Evolutionary conservation across 2,797 vertebrate species (phyloP).

Genomic region (Betta splendens): DNA sequence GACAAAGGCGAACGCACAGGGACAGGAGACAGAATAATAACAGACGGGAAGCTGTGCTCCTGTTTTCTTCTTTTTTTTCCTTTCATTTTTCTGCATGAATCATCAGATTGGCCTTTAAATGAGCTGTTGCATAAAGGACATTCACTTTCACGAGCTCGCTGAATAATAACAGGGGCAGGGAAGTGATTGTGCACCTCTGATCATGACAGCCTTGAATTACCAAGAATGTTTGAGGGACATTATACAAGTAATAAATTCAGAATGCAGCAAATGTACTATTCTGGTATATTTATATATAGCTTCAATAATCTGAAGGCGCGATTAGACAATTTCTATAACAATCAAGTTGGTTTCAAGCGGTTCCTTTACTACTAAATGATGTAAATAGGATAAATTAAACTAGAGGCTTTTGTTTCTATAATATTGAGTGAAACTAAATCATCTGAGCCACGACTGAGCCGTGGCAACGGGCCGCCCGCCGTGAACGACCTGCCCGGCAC

Average conservation of each 20-base stretch:
- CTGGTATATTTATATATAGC: constrained; percentile 15
- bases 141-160: constrained; percentile 53
- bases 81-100: constrained; percentile 36
- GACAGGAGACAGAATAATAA: constrained; percentile 7
- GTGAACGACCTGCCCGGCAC: not conserved
- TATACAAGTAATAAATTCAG: constrained; percentile 19
- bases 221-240: constrained; percentile 21
- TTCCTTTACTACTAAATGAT: not conserved
- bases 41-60: constrained; percentile 2
- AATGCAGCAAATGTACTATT: constrained; percentile 3
- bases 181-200: constrained; percentile 28
- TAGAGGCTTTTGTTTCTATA: not conserved
- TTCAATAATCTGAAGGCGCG: constrained; percentile 13
- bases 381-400: not conserved
- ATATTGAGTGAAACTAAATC: too few species aligned
- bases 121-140: constrained; percentile 66
- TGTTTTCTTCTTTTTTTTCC: constrained; percentile 6
- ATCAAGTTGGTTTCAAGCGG: constrained; percentile 5
- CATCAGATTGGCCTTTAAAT: constrained; percentile 60
- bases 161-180: constrained; percentile 40
- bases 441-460: too few species aligned
- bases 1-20: constrained; percentile 16
- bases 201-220: constrained; percentile 42
- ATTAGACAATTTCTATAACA: constrained; percentile 1
- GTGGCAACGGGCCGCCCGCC: not conserved